Percentiles rank a stretch among this genome's conserved stretches.
Conservation (phyloP, 2,113 vertebrate genomes). For the cattle (Bos taurus) region DNA sequence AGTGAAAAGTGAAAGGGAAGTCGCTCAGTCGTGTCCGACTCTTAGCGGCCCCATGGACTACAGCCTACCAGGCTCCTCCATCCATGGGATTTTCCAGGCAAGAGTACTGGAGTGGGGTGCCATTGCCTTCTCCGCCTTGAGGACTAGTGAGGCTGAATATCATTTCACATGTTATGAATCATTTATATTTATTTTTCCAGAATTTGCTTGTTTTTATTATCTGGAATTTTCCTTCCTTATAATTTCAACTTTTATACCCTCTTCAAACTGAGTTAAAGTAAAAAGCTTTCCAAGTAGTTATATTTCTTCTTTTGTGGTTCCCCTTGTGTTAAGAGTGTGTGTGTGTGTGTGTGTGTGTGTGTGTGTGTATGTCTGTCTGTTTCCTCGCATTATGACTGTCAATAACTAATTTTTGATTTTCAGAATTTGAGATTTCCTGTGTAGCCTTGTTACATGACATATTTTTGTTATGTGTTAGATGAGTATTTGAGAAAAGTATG, state of each 20-base stretch:
- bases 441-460: not conserved
- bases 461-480: slow-evolving; percentile 2
- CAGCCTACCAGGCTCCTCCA: too few relatives aligned
- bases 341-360: not conserved
- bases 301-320: not conserved
- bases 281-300: not conserved
- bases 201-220: not conserved
- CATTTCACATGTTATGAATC: not conserved
- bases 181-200: not conserved
- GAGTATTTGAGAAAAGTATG: not conserved
- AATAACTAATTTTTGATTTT: not conserved
- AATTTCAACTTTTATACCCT: not conserved
- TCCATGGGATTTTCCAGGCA: too few relatives aligned
- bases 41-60: too few relatives aligned
- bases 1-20: too few relatives aligned
- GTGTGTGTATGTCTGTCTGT: not conserved
- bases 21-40: too few relatives aligned
- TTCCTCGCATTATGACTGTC: not conserved
- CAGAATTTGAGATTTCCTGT: slow-evolving; percentile 1
- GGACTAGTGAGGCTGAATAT: not conserved
- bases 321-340: not conserved
- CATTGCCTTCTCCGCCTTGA: not conserved
- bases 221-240: not conserved
- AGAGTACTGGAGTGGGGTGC: too few relatives aligned
- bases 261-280: not conserved